Evolutionary conservation across 1,140 invertebrate species (phyloP), one percentile per base, ranked within the genome.

Genomic region (Nymphalis io): DNA sequence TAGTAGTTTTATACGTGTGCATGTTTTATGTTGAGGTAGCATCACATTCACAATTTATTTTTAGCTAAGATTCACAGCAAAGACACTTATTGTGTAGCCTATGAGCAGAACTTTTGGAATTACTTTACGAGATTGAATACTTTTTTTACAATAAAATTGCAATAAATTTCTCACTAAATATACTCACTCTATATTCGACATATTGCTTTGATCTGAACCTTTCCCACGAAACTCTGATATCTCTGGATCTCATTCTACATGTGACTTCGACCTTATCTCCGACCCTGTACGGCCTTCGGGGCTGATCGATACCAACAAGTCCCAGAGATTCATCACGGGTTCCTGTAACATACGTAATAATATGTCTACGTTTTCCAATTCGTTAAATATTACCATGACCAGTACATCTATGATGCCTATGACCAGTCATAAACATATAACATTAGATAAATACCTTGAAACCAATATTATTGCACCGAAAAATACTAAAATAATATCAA

Each of bases 181-280:
- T 15, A 83, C 85, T 83, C 48, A 92, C 91, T 74, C 92, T 84
- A 2, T 93, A 91, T 72, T 94, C 93, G 3, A 92, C 86, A 12
- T 90, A 93, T 40, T 95, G 85, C 20, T 89, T 88, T 1, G 92
- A 93, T 44, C 90, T 88, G 2, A 91, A 78, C 78, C 93, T 93
- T 8, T 92, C 89, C 95, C 95, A 95, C 5, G 80, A 79, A 1
- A 94, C 90, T 38, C 73, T 71, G 3, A 93, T 90, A 21, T 91
- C 88, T 23, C 90, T 82, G 48, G 94, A 94, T 62, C 88, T 92
- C 0, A 94, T 94, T 70, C 93, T 93, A 84, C 96, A 98, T n/a
- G 93, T 88, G 6, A 98, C 88, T 70, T 97, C 94, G 0, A 97
- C 92, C 60, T 93, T 94, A 66, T 97, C 96, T 1, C 96, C 96